A percentile compares a stretch with the other conserved stretches of the same genome.
phyloP scores from a whole-genome alignment of 30 jellyfish, hydroid and myxozoan genomes.

The Aurelia aurita complex sp. Pacific region DNA sequence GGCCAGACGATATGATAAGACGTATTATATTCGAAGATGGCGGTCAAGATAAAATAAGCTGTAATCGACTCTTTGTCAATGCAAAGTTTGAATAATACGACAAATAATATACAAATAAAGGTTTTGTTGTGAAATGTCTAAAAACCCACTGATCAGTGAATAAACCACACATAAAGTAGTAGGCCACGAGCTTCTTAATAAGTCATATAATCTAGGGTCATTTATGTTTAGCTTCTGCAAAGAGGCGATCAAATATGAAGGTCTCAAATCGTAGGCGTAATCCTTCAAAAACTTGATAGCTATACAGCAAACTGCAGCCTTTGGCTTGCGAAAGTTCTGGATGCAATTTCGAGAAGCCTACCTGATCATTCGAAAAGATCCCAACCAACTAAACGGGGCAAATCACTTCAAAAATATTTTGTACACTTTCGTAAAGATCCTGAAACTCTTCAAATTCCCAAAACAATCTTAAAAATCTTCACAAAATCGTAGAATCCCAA shows the following conservation, averaged over 20 bases:
- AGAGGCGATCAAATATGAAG: constrained; percentile 29
- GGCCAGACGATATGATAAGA: constrained; percentile 55
- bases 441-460: too few relatives aligned
- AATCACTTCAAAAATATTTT: too few relatives aligned
- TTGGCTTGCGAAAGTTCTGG: too few relatives aligned
- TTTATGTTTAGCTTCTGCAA: not conserved
- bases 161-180: constrained; percentile 37
- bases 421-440: too few relatives aligned
- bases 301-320: too few relatives aligned
- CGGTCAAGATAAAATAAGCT: constrained; percentile 51
- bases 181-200: constrained; percentile 51
- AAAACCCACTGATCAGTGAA: constrained; percentile 1
- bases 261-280: constrained; percentile 48
- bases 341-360: too few relatives aligned
- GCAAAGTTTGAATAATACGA: constrained; percentile 44
- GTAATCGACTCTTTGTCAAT: constrained; percentile 53
- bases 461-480: too few relatives aligned
- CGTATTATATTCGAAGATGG: constrained; percentile 46
- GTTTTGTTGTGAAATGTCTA: constrained; percentile 30
- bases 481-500: too few relatives aligned
- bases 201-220: constrained; percentile 37
- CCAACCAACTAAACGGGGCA: too few relatives aligned
- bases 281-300: constrained; percentile 10
- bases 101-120: constrained; percentile 53
- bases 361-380: too few relatives aligned